Evolutionary conservation across 1,140 invertebrate species (phyloP).

Genomic region (Penaeus vannamei): DNA sequence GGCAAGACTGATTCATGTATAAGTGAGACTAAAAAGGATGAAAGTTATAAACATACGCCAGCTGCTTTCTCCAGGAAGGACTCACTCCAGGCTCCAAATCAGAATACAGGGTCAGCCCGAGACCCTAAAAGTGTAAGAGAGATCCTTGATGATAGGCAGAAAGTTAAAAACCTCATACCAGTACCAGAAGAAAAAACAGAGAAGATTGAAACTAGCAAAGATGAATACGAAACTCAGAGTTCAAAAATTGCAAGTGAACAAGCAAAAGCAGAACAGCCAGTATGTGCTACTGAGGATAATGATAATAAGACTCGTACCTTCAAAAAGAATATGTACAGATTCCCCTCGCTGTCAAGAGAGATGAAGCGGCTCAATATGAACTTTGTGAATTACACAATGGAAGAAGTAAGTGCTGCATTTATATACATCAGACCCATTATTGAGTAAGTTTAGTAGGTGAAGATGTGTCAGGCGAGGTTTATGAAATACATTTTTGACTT

Average conservation of each 20-base stretch:
- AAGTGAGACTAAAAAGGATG: too few relatives aligned
- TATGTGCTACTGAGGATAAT: not conserved
- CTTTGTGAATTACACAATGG: conserved; percentile 46
- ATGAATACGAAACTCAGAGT: too few relatives aligned
- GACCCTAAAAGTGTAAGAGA: not conserved
- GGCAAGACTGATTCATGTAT: too few relatives aligned
- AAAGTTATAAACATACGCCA: too few relatives aligned
- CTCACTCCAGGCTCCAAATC: too few relatives aligned
- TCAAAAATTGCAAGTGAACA: not conserved
- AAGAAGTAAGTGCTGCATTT: not conserved
- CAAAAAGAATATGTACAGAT: conserved; percentile 64
- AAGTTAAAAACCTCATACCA: too few relatives aligned
- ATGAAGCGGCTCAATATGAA: conserved; percentile 67
- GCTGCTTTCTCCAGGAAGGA: too few relatives aligned
- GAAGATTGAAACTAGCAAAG: not conserved
- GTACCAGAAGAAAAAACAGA: not conserved
- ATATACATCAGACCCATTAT: too few relatives aligned
- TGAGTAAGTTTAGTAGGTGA: too few relatives aligned
- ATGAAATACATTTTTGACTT: too few relatives aligned
- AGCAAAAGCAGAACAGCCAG: not conserved
- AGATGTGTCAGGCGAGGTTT: too few relatives aligned
- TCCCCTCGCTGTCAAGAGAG: conserved; percentile 66
- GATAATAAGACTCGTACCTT: conserved; percentile 54
- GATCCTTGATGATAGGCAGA: not conserved
- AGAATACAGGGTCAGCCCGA: not conserved